phyloP scores from a whole-genome alignment of 2,888 invertebrate genomes.

The Gymnosoma rotundatum region DNA sequence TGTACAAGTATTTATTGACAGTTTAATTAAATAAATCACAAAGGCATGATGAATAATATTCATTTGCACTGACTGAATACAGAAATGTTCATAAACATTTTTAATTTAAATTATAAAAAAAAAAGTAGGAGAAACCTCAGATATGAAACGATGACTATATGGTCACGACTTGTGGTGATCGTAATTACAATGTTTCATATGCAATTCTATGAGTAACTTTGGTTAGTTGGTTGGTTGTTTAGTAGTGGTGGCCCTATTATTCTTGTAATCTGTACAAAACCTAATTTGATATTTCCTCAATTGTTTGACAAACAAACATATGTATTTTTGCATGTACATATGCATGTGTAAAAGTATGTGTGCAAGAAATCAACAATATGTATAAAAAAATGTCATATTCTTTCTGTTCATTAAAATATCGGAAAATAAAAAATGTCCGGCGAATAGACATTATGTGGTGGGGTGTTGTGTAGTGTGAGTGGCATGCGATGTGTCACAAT shows the following conservation, averaged over 20 bases:
- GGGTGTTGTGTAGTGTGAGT: slow-evolving; percentile 7
- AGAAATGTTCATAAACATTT: neutral
- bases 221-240: neutral
- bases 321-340: neutral
- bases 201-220: neutral
- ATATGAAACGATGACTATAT: neutral
- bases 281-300: slow-evolving; percentile 82
- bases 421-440: slow-evolving; percentile 1
- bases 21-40: neutral
- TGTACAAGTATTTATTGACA: neutral
- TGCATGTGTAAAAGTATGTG: neutral
- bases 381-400: slow-evolving; percentile 14
- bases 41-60: neutral
- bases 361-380: slow-evolving; percentile 3
- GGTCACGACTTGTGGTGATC: neutral
- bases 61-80: neutral
- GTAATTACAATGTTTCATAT: too few relatives aligned
- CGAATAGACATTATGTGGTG: slow-evolving; percentile 21
- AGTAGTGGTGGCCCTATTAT: slow-evolving; percentile 2
- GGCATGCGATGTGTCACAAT: slow-evolving; percentile 61
- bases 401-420: slow-evolving; percentile 5
- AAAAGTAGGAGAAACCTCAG: neutral
- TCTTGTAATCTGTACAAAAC: slow-evolving; percentile 51
- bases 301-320: slow-evolving; percentile 73
- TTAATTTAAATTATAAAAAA: neutral